phyloP scores from a whole-genome alignment of 2,113 vertebrate species.

The Parotia lawesii region DNA sequence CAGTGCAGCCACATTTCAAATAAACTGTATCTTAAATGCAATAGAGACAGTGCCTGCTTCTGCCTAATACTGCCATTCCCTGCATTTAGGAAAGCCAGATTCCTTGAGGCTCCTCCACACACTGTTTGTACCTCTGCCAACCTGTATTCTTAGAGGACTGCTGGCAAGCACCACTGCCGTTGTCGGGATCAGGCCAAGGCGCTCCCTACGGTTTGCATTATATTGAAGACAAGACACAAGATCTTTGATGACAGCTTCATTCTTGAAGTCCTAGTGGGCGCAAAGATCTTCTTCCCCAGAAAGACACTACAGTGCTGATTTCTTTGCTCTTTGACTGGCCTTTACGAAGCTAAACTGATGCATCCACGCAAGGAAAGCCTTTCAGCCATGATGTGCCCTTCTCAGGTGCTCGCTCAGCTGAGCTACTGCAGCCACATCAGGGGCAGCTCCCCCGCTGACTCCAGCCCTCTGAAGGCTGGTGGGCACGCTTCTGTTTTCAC shows the following conservation, averaged over 20 bases:
- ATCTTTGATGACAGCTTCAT: background rate
- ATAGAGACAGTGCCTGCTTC: background rate
- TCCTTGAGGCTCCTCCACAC: background rate
- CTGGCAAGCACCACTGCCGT: background rate
- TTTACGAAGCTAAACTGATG: background rate
- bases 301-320: background rate
- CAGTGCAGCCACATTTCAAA: background rate
- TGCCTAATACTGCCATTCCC: background rate
- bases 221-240: background rate
- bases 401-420: background rate
- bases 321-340: background rate
- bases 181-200: background rate
- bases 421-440: background rate
- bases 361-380: background rate
- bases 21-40: background rate
- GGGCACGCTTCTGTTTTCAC: background rate
- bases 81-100: background rate
- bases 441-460: background rate
- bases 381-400: background rate
- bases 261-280: background rate
- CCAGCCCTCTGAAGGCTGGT: background rate
- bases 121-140: background rate
- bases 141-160: background rate
- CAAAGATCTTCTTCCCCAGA: background rate
- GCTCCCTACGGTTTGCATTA: rapidly evolving